Percentiles rank a stretch among this genome's conserved stretches.
Conservation (phyloP, 1,140 invertebrate genomes). For the Conopomorpha cramerella region DNA sequence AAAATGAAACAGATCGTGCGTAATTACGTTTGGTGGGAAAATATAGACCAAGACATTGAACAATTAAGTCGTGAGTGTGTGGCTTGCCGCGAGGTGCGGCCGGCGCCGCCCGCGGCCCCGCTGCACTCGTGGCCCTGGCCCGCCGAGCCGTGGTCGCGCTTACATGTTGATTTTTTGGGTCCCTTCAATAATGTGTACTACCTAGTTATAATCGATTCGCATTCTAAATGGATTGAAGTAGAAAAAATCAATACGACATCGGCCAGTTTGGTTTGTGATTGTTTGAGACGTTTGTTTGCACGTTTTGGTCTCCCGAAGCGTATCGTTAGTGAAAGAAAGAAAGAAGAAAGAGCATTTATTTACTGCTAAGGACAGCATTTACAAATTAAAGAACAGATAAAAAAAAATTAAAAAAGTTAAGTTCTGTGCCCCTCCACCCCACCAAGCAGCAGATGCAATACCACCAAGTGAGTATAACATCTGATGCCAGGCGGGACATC, state of each 20-base stretch:
- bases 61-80: background rate
- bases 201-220: conserved; percentile 18
- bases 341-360: no score
- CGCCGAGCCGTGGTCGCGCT: conserved; percentile 2
- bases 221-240: conserved; percentile 19
- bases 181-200: conserved; percentile 9
- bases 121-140: conserved; percentile 3
- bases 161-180: conserved; percentile 22
- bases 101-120: background rate
- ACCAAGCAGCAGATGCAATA: no score
- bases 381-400: no score
- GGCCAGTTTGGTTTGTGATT: background rate
- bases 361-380: no score
- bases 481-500: no score
- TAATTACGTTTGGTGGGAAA: conserved; percentile 40
- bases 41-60: conserved; percentile 42
- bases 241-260: conserved; percentile 8
- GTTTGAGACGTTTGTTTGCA: conserved; percentile 7
- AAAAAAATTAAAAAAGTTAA: no score
- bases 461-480: no score
- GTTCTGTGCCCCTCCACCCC: no score
- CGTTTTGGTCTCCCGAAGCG: conserved; percentile 12
- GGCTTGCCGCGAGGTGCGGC: background rate
- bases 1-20: conserved; percentile 43
- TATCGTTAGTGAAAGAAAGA: no score